Conservation (phyloP, 1,140 invertebrate species). For the Saxidomus purpurata region DNA sequence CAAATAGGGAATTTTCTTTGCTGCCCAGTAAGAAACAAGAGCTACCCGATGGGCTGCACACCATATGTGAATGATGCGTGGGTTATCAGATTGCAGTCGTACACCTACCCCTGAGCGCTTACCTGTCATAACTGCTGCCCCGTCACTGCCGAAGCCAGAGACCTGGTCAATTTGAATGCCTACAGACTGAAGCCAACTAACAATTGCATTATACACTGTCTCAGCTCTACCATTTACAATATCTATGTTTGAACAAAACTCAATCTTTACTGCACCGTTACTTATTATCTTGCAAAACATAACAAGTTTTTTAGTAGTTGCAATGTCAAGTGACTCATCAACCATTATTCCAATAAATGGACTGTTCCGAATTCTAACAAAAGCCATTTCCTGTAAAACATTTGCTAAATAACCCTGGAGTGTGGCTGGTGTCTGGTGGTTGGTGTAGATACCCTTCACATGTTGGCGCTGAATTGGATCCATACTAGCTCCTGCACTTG, state of each 20-base stretch:
- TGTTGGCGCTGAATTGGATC: not conserved
- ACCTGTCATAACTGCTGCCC: conserved; percentile 21
- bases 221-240: not conserved
- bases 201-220: not conserved
- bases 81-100: not conserved
- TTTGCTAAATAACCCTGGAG: not conserved
- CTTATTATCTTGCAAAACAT: conserved; percentile 14
- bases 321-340: conserved; percentile 28
- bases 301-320: conserved; percentile 44
- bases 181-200: not conserved
- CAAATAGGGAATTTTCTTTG: conserved; percentile 22
- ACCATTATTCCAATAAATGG: conserved; percentile 37
- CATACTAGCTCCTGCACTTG: not conserved
- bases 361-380: not conserved
- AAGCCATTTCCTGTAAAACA: not conserved
- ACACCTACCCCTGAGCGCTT: not conserved
- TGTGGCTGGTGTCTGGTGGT: conserved; percentile 10
- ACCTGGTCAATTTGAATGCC: not conserved
- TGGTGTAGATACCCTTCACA: conserved; percentile 7
- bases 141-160: conserved; percentile 13
- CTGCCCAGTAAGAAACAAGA: not conserved
- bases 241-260: not conserved
- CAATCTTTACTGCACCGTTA: not conserved
- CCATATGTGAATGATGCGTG: not conserved
- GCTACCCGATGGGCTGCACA: conserved; percentile 25